Percentiles rank a stretch among this genome's conserved stretches.
Evolutionary conservation across 1,140 invertebrate species (phyloP).

Genomic region (Heliothis subflexa): DNA sequence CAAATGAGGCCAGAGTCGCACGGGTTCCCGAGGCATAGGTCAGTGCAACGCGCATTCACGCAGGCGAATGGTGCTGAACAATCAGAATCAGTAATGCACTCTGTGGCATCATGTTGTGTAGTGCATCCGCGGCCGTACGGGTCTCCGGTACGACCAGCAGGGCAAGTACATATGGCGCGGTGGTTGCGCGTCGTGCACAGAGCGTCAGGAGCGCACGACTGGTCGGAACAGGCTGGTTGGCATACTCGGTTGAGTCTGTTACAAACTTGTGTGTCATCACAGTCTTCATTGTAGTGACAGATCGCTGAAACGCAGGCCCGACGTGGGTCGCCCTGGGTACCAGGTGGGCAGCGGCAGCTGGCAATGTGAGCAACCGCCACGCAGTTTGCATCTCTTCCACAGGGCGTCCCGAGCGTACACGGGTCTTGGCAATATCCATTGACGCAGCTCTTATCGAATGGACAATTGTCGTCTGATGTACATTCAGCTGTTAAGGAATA

Average conservation of each 20-base stretch:
- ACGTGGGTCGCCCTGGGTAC: slow-evolving; percentile 94
- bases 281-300: slow-evolving; percentile 96
- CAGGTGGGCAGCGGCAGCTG: slow-evolving; percentile 93
- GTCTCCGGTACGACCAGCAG: slow-evolving; percentile 91
- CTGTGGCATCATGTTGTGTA: slow-evolving; percentile 78
- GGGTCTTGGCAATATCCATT: slow-evolving; percentile 93
- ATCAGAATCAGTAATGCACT: slow-evolving; percentile 92
- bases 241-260: slow-evolving; percentile 94
- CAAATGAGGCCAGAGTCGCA: slow-evolving; percentile 92
- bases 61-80: slow-evolving; percentile 92
- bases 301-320: slow-evolving; percentile 93
- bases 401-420: slow-evolving; percentile 89
- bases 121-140: slow-evolving; percentile 91
- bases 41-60: slow-evolving; percentile 91
- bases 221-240: slow-evolving; percentile 92
- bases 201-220: slow-evolving; percentile 92
- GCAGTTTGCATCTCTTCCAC: slow-evolving; percentile 93
- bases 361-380: slow-evolving; percentile 90
- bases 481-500: slow-evolving; percentile 91
- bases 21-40: slow-evolving; percentile 91
- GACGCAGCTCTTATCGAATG: slow-evolving; percentile 93
- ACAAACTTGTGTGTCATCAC: slow-evolving; percentile 94
- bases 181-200: slow-evolving; percentile 91
- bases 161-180: slow-evolving; percentile 92
- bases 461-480: slow-evolving; percentile 93